Base-by-base conservation (phyloP, 2,888 invertebrate species). In the Girardia tigrina region DNA sequence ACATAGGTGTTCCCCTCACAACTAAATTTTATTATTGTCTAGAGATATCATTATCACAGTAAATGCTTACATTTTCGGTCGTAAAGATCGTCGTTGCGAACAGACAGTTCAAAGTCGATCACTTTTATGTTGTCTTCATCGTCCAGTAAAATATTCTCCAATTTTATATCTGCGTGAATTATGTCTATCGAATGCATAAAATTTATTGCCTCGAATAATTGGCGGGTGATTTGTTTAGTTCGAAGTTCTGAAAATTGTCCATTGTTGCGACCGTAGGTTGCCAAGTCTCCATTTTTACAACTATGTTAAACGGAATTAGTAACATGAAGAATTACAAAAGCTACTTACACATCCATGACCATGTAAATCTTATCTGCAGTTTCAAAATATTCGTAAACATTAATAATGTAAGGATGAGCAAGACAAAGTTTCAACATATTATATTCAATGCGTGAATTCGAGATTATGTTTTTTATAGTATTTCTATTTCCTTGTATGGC, bases 111-210 rank as follows among this genome's bases (percentile, higher is more conserved):
- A n/a, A 56, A 56, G n/a, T 56, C 56, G 4, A 56, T 56, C 8
- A 56, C 6, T 20, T 6, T 56, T 12, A 23, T n/a, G 4, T 56
- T 56, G n/a, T 20, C 6, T 6, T 56, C n/a, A 20, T 56, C n/a
- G n/a, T 56, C 56, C n/a, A 56, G 23, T n/a, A 56, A 56, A 56
- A 56, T 56, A 56, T 56, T 56, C 20, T 56, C 56, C n/a, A 56
- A 56, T n/a, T 56, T 56, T 2, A 56, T n/a, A 56, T 56, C 56
- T 6, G 4, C n/a, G 23, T 56, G 56, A 16, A 56, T 56, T 4
- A 56, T 4, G 23, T 56, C 23, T 56, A 20, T 4, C n/a, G n/a
- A n/a, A 56, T 56, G 56, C 2, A 56, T 8, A 56, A 12, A 56
- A 56, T 23, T 8, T 12, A 56, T 56, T n/a, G 56, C 56, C 23